Evolutionary conservation across 2,797 vertebrate species (phyloP).

Genomic region (Gymnoscopelus braueri): DNA sequence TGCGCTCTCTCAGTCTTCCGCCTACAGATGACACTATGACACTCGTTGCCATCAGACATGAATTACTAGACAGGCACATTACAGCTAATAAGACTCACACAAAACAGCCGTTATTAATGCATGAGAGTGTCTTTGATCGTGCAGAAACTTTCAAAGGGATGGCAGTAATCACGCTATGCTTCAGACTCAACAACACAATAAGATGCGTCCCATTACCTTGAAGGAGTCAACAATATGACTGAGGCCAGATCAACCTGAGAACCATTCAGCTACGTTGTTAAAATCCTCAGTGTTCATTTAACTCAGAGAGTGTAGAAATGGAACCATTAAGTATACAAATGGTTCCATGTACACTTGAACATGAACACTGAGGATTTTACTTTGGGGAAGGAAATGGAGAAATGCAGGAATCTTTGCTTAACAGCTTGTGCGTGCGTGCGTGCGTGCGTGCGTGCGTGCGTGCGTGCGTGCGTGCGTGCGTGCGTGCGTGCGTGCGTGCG

Average conservation of each 20-base stretch:
- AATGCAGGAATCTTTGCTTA: too few species aligned
- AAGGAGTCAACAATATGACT: conserved; percentile 61
- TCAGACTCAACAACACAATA: conserved; percentile 66
- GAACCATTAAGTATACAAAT: too few species aligned
- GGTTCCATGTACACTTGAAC: too few species aligned
- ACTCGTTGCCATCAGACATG: conserved; percentile 75
- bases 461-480: too few species aligned
- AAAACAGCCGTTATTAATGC: conserved; percentile 82
- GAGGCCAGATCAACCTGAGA: conserved; percentile 63
- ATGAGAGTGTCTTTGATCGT: conserved; percentile 77
- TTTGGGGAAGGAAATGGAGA: too few species aligned
- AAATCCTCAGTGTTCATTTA: too few species aligned
- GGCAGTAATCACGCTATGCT: conserved; percentile 61
- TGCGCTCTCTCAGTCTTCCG: conserved; percentile 73
- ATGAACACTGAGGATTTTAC: too few species aligned
- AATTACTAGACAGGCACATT: conserved; percentile 81
- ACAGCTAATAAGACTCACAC: conserved; percentile 80
- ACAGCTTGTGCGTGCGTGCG: too few species aligned
- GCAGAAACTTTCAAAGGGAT: conserved; percentile 72
- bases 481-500: too few species aligned
- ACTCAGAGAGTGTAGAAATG: too few species aligned
- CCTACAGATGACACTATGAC: conserved; percentile 78
- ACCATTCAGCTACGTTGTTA: too few species aligned
- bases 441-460: too few species aligned
- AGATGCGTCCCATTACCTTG: conserved; percentile 70